Base-by-base conservation (phyloP, 1,140 invertebrate species). In the Aphidius ervi region DNA sequence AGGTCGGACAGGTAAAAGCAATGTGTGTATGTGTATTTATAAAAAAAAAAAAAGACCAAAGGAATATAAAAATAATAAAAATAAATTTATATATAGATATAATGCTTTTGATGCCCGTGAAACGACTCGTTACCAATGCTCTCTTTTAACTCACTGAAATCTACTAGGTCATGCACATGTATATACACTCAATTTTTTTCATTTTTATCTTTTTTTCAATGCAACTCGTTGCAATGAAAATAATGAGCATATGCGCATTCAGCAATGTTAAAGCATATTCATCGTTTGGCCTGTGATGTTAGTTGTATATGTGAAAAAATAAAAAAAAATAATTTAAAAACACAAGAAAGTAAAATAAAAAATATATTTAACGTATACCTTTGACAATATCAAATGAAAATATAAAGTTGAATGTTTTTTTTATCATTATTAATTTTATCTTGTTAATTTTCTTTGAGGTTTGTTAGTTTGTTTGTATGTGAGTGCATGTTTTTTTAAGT, bases 41-140 rank as follows among this genome's bases (percentile, higher is more conserved):
- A 16, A 16, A 16, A 16, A 16, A 16, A 16, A 16, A 16, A 63
- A 64, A 49, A 40, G 37, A 58, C 23, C 23, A 31, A 31, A 31
- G 4, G 4, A 31, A 31, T 31, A 31, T 49, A 62, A 61, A 54
- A 54, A 43, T 3, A 10, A 43, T 43, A 40, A 54, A 40, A 1
- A 31, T 10, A 54, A 39, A 54, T 16, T 16, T 16, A 54, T 42
- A 54, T 10, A 40, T n/a, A 54, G 52, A 61, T 67, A 69, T 67
- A 69, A 69, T 66, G 64, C 9, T 54, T 54, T 54, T 54, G 16
- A 63, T 59, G 42, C 43, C 57, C 61, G 64, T 66, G 61, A 66
- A 66, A 64, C 65, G 65, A 65, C 59, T 68, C 65, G 59, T 65
- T 67, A 65, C 62, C 57, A 56, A 50, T 61, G n/a, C 56, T 54